Evolutionary conservation across 2,797 vertebrate species (phyloP).

Genomic region (Pseudochaenichthys georgianus): DNA sequence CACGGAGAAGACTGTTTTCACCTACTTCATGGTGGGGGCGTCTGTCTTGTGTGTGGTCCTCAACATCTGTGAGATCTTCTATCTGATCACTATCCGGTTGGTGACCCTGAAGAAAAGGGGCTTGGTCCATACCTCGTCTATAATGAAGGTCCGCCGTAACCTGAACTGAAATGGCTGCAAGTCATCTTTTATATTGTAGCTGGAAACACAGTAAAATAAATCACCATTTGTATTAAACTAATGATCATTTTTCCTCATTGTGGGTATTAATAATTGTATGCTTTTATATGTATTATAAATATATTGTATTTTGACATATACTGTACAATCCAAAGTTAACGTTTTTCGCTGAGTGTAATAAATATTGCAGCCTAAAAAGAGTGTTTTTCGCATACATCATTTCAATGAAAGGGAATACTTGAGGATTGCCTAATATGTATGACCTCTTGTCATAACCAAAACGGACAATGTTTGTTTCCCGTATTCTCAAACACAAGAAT

Average conservation of each 20-base stretch:
- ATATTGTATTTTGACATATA: constrained; percentile 8
- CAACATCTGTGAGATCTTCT: constrained; percentile 92
- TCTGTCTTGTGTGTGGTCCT: constrained; percentile 90
- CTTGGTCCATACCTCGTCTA: constrained; percentile 22
- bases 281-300: background rate
- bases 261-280: background rate
- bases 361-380: background rate
- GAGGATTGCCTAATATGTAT: background rate
- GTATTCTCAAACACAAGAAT: background rate
- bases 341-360: background rate
- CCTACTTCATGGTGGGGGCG: constrained; percentile 95
- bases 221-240: background rate
- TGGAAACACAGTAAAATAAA: background rate
- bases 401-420: constrained; percentile 7
- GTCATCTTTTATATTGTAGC: constrained; percentile 7
- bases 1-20: constrained; percentile 93
- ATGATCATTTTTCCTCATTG: background rate
- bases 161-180: constrained; percentile 27
- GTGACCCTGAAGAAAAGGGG: constrained; percentile 59
- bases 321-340: background rate
- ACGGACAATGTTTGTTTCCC: background rate
- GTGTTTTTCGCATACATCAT: background rate
- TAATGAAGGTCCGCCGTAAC: constrained; percentile 9
- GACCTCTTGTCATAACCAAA: background rate
- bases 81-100: constrained; percentile 87